phyloP scores from a whole-genome alignment of 2,888 invertebrate species.

The Hanleya hanleyi region DNA sequence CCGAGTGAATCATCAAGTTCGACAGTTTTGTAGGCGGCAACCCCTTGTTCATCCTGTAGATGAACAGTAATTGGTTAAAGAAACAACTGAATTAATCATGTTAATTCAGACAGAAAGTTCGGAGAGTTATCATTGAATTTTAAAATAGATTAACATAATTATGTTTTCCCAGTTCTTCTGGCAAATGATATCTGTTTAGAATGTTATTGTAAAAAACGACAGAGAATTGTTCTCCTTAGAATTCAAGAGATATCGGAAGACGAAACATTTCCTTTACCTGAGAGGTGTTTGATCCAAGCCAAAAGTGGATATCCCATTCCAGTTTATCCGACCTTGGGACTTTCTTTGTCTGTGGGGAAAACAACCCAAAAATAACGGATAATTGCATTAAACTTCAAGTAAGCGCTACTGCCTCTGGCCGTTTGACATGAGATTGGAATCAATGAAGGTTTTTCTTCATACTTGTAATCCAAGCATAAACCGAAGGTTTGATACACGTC shows the following conservation, averaged over 20 bases:
- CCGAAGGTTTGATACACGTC: too few relatives aligned
- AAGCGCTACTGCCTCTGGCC: too few relatives aligned
- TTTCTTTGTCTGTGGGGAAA: slow-evolving; percentile 79
- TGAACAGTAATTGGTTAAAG: neutral
- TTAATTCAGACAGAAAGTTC: neutral
- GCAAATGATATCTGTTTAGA: neutral
- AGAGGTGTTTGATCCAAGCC: slow-evolving; percentile 87
- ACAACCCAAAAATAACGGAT: neutral
- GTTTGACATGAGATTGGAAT: neutral
- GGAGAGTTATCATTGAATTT: neutral
- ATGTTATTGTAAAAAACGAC: neutral
- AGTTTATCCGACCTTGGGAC: slow-evolving; percentile 75
- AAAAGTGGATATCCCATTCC: slow-evolving; percentile 89
- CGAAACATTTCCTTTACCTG: too few relatives aligned
- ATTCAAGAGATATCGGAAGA: too few relatives aligned
- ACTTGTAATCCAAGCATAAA: too few relatives aligned
- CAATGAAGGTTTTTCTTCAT: neutral
- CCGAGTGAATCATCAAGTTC: slow-evolving; percentile 88
- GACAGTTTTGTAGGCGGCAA: slow-evolving; percentile 80
- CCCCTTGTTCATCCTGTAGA: slow-evolving; percentile 76
- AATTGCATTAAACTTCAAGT: neutral
- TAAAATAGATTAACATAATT: neutral
- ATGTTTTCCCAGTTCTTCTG: neutral
- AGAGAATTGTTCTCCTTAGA: too few relatives aligned
- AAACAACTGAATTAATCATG: too few relatives aligned